Evolutionary conservation across 2,888 invertebrate species (phyloP), one percentile per base, ranked within the genome.

Genomic region (Tenodera sinensis): DNA sequence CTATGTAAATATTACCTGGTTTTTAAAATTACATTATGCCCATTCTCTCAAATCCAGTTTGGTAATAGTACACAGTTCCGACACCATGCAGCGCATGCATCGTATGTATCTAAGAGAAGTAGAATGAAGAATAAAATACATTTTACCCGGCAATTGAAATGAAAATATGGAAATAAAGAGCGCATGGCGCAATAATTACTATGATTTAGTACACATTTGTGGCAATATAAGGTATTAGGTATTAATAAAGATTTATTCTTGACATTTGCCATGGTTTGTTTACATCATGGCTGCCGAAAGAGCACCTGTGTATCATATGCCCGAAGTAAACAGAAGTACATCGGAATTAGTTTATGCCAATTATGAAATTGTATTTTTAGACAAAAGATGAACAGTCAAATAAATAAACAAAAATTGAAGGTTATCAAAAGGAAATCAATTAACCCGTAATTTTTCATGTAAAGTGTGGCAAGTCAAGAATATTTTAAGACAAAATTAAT

Each of bases 241-340:
- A 1, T 42, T 1, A 42, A 42, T 42, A 42, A 42, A 42, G 42
- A 42, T 42, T 42, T 42, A 12, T 12, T 42, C 25, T 71, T 71
- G 54, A 71, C 54, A 42, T 71, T 71, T 71, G 54, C 20, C 54
- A 27, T 28, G 14, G 42, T 34, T 90, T 88, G 89, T 91, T 90
- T 89, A 88, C 90, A 91, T 89, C 84, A 87, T 90, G 90, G 88
- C 88, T 88, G 47, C 88, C 87, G n/a, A 83, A 83, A 47, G 30
- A 87, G 83, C 30, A 85, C 28, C 82, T 85, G 84, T 30, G 20
- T 83, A 9, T 28, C 47, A 42, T n/a, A n/a, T 42, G 42, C 42
- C 42, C 42, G 9, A 42, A 0, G 42, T 42, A 42, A 42, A 42
- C 42, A 42, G 42, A 42, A 9, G 1, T 12, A 42, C 1, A 42